Percentiles rank a stretch among this genome's conserved stretches.
Evolutionary conservation across 2,113 vertebrate genomes (phyloP).

Genomic region (Pygoscelis antarcticus): DNA sequence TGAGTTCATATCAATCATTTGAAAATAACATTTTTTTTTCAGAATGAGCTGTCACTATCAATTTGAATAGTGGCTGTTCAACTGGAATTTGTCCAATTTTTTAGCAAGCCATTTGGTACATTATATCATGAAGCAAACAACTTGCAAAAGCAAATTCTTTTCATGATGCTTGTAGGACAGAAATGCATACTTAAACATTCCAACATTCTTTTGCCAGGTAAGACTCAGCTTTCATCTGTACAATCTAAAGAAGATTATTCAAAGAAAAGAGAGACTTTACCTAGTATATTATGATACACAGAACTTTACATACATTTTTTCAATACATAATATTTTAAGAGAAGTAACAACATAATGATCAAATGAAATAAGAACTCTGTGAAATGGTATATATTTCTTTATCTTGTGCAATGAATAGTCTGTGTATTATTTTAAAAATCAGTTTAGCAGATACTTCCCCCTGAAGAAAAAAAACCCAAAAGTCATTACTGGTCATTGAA

Average conservation of each 20-base stretch:
- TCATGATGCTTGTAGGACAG: constrained; percentile 8
- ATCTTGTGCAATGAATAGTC: background rate
- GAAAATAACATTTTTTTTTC: constrained; percentile 76
- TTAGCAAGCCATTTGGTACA: constrained; percentile 68
- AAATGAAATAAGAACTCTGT: background rate
- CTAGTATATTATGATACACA: background rate
- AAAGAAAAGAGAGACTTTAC: background rate
- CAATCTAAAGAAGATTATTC: background rate
- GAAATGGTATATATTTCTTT: background rate
- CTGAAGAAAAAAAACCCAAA: background rate
- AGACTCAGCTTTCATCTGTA: background rate
- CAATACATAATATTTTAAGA: background rate
- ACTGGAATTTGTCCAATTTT: constrained; percentile 75
- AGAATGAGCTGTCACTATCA: constrained; percentile 77
- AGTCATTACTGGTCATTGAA: background rate
- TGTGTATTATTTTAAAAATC: background rate
- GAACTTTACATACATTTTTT: background rate
- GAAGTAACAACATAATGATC: background rate
- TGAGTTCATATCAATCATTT: constrained; percentile 80
- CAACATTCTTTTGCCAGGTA: background rate
- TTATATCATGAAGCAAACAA: constrained; percentile 66
- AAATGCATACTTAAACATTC: background rate
- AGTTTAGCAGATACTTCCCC: background rate
- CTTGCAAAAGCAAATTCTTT: constrained; percentile 59
- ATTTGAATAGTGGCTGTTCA: constrained; percentile 73